These are phyloP conservation scores for Tachyglossus aculeatus DNA, from an alignment of 2,797 vertebrate species.

Conservation along the genomic window DNA sequence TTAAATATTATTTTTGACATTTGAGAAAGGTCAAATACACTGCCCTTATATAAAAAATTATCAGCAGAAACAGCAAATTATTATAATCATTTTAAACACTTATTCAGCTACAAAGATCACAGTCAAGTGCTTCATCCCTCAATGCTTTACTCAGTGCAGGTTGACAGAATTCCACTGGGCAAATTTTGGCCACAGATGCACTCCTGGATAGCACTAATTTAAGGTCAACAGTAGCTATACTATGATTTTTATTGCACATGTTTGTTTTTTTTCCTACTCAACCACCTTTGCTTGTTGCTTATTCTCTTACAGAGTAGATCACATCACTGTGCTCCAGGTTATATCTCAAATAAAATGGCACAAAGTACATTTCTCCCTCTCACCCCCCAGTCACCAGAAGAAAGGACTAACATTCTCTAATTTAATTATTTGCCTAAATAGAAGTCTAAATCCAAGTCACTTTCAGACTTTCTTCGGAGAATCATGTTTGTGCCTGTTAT, in stretches of 20 bases:
- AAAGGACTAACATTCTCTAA: conserved; percentile 42
- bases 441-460: conserved; percentile 35
- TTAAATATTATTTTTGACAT: conserved; percentile 81
- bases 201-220: conserved; percentile 35
- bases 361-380: conserved; percentile 55
- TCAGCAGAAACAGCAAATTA: conserved; percentile 72
- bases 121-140: conserved; percentile 48
- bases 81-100: conserved; percentile 67
- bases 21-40: conserved; percentile 77
- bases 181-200: conserved; percentile 52
- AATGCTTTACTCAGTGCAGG: conserved; percentile 58
- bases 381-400: conserved; percentile 23
- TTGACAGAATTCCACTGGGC: conserved; percentile 58
- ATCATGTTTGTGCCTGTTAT: conserved; percentile 28
- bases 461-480: conserved; percentile 23
- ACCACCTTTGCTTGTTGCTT: not conserved
- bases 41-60: conserved; percentile 63
- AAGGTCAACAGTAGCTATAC: conserved; percentile 11
- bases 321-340: conserved; percentile 35
- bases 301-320: conserved; percentile 33
- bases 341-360: conserved; percentile 40
- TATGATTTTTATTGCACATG: conserved; percentile 11
- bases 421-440: conserved; percentile 41
- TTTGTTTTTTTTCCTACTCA: conserved; percentile 36
- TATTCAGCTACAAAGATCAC: conserved; percentile 71